phyloP scores from a whole-genome alignment of 2,113 vertebrate genomes.

The Vulpes lagopus region DNA sequence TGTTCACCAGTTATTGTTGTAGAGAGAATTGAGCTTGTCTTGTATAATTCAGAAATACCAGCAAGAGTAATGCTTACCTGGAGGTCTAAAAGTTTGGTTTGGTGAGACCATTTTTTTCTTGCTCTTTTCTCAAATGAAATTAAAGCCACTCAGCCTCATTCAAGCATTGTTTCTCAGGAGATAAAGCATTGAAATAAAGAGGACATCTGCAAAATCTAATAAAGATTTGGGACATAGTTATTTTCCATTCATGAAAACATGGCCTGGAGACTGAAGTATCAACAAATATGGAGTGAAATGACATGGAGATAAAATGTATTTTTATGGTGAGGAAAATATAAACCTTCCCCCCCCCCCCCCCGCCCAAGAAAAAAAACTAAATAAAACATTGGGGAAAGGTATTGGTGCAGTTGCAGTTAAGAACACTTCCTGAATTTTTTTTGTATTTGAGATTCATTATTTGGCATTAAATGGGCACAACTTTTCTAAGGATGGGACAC shows the following conservation, averaged over 20 bases:
- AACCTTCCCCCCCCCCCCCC: accelerated
- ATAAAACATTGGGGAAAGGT: not conserved
- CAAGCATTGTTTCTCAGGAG: not conserved
- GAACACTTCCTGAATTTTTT: not conserved
- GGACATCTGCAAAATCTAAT: not conserved
- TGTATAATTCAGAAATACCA: conserved; percentile 35
- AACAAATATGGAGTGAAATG: not conserved
- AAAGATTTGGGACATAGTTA: not conserved
- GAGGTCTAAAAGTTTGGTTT: conserved; percentile 43
- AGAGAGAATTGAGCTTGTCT: conserved; percentile 9
- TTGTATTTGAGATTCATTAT: not conserved
- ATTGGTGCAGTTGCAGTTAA: not conserved
- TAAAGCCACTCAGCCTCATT: conserved; percentile 17
- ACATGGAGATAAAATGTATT: not conserved
- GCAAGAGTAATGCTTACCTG: not conserved
- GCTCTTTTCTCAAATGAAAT: conserved; percentile 42
- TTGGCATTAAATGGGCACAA: not conserved
- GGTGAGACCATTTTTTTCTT: conserved; percentile 4
- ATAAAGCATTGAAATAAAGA: not conserved
- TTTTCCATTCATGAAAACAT: not conserved
- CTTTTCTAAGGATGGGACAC: not conserved
- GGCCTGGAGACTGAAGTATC: not conserved
- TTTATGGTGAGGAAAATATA: not conserved
- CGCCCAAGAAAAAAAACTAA: not conserved
- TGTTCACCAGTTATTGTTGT: conserved; percentile 31